phyloP scores from a whole-genome alignment of 2,888 invertebrate genomes.

The Bimastos eiseni region DNA sequence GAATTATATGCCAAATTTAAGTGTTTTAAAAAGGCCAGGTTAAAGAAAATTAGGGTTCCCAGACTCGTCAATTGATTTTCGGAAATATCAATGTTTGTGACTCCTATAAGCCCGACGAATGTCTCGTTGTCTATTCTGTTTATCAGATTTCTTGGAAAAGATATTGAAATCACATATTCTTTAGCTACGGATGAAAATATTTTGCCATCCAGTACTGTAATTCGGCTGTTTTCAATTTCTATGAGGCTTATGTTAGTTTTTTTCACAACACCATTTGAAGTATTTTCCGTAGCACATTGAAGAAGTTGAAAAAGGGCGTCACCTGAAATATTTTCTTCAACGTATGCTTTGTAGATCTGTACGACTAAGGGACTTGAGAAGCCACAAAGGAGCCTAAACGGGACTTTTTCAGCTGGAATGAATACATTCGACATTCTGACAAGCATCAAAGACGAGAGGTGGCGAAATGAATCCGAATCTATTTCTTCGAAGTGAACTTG shows the following conservation, averaged over 20 bases:
- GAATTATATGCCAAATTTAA: not conserved
- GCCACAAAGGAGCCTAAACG: not conserved
- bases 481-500: not conserved
- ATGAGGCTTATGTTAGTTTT: not conserved
- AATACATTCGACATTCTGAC: not conserved
- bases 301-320: not conserved
- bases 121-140: constrained; percentile 13
- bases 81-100: not conserved
- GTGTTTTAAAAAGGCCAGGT: not conserved
- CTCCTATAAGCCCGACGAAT: not conserved
- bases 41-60: not conserved
- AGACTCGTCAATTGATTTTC: not conserved
- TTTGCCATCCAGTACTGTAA: not conserved
- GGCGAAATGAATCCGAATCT: not conserved
- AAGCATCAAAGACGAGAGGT: not conserved
- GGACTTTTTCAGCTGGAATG: not conserved
- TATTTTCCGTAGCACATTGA: not conserved
- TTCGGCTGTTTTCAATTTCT: not conserved
- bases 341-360: not conserved
- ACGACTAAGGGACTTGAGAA: not conserved
- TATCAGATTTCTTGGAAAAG: not conserved
- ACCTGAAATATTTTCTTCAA: not conserved
- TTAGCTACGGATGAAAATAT: not conserved
- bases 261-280: not conserved
- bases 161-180: not conserved